Conservation (phyloP, 2,888 invertebrate species). For the Eupithecia dodoneata region DNA sequence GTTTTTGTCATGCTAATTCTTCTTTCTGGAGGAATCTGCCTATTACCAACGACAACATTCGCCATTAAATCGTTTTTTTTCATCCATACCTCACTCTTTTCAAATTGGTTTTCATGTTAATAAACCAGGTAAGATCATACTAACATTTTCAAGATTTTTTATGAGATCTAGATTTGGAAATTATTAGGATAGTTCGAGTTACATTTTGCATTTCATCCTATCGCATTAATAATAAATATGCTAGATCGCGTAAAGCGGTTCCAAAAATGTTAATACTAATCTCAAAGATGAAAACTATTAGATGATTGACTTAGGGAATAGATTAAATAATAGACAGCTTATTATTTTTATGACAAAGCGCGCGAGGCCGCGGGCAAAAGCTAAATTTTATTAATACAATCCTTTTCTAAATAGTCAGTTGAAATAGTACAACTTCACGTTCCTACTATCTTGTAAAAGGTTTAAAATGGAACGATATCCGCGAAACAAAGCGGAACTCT, state of each 20-base stretch:
- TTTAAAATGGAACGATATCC: constrained; percentile 37
- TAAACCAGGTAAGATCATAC: background rate
- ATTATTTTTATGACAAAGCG: background rate
- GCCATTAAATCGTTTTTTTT: constrained; percentile 44
- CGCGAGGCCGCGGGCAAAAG: background rate
- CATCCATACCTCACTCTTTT: background rate
- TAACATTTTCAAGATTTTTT: background rate
- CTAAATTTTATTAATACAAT: background rate
- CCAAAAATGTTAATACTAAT: background rate
- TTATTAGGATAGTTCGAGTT: background rate
- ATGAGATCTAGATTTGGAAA: background rate
- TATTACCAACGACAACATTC: constrained; percentile 42
- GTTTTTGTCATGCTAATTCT: constrained; percentile 65
- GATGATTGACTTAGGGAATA: background rate
- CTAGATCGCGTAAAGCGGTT: background rate
- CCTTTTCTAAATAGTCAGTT: constrained; percentile 4
- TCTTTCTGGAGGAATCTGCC: constrained; percentile 42
- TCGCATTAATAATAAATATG: background rate
- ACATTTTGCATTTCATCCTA: background rate
- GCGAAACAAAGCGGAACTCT: constrained; percentile 44
- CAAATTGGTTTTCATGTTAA: background rate
- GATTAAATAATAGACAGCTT: background rate
- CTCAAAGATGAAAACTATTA: background rate
- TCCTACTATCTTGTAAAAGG: constrained; percentile 24
- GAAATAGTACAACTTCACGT: constrained; percentile 17